These are phyloP conservation scores for Nematostella vectensis DNA, from an alignment of 92 coral and sea anemone genomes.

Conservation along the genomic window DNA sequence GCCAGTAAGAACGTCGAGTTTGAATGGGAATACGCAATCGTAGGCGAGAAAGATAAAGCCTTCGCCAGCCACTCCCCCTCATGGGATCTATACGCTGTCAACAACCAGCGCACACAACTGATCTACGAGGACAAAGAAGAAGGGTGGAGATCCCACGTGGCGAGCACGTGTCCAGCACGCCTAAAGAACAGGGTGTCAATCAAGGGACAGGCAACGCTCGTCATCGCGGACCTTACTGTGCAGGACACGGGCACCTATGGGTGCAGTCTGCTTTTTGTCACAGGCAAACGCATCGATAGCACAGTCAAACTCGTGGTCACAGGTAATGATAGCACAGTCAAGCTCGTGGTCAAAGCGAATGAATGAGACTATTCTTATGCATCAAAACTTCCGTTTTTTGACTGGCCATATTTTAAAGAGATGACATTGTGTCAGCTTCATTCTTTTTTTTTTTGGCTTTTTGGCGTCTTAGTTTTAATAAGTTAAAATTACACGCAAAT, in stretches of 20 bases:
- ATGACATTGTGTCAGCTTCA: no score
- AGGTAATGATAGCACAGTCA: no score
- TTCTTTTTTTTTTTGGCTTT: no score
- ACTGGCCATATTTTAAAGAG: no score
- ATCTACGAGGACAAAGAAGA: slow-evolving; percentile 12
- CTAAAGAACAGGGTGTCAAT: neutral
- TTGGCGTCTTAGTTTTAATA: no score
- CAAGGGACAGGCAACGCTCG: neutral
- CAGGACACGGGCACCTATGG: slow-evolving; percentile 14
- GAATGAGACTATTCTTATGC: no score
- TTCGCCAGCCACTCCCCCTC: slow-evolving; percentile 11
- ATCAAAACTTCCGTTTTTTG: no score
- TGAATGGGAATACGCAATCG: slow-evolving; percentile 12
- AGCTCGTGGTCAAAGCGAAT: no score
- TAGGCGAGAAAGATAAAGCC: neutral
- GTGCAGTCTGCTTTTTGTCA: slow-evolving; percentile 2
- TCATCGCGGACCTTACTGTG: neutral
- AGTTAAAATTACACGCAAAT: no score
- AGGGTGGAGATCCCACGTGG: slow-evolving; percentile 6
- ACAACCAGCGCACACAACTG: neutral
- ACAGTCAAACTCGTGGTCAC: slow-evolving; percentile 6
- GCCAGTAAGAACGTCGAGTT: slow-evolving; percentile 3
- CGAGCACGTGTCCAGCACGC: neutral
- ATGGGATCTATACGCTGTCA: slow-evolving; percentile 5
- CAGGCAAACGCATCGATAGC: slow-evolving; percentile 1